These are phyloP conservation scores for Venusia cambrica DNA, from an alignment of 2,888 invertebrate species.

Conservation along the genomic window DNA sequence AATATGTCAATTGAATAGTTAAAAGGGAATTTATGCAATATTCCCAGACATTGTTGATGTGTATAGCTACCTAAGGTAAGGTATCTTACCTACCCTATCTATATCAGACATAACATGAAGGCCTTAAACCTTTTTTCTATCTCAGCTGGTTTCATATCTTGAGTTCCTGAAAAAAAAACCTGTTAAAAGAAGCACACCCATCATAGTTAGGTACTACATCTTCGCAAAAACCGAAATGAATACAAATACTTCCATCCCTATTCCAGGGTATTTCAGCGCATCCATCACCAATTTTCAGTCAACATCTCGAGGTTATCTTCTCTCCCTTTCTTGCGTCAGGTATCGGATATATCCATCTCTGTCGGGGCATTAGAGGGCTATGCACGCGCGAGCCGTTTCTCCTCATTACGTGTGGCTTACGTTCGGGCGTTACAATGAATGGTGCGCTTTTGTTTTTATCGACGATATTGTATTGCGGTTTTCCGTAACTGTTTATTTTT, in stretches of 20 bases:
- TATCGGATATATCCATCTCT: slow-evolving; percentile 34
- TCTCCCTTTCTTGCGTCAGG: slow-evolving; percentile 34
- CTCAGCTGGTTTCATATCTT: neutral
- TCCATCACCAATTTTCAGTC: slow-evolving; percentile 48
- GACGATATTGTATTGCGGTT: slow-evolving; percentile 41
- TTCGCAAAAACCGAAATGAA: slow-evolving; percentile 28
- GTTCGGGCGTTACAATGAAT: slow-evolving; percentile 57
- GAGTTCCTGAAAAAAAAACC: slow-evolving; percentile 1
- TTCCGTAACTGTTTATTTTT: slow-evolving; percentile 26
- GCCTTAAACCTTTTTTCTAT: too few species aligned
- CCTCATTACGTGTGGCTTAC: slow-evolving; percentile 69
- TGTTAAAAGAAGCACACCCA: neutral
- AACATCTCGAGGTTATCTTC: slow-evolving; percentile 33
- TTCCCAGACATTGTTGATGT: too few species aligned
- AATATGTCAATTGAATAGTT: too few species aligned
- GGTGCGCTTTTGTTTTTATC: slow-evolving; percentile 67
- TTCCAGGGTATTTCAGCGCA: slow-evolving; percentile 34
- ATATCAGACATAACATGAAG: too few species aligned
- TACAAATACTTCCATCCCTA: slow-evolving; percentile 34
- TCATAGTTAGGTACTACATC: slow-evolving; percentile 8
- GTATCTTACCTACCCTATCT: too few species aligned
- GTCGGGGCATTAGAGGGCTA: slow-evolving; percentile 54
- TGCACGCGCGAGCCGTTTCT: slow-evolving; percentile 69
- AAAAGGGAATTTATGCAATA: too few species aligned
- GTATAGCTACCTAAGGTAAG: too few species aligned